Evolutionary conservation across 2,888 invertebrate species (phyloP).

Genomic region (Shargacucullia verbasci): DNA sequence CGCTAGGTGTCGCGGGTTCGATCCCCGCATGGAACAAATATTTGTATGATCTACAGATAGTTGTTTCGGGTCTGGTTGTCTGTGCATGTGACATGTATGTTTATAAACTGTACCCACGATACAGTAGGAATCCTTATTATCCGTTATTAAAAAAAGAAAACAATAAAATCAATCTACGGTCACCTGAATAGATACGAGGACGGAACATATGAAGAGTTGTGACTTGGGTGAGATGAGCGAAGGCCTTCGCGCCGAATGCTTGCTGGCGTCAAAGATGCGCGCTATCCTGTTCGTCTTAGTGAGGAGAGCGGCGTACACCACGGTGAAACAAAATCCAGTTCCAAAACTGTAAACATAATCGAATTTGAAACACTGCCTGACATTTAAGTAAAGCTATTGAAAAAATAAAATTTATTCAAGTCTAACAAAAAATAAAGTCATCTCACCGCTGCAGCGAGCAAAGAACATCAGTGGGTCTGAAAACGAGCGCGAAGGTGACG

Average conservation of each 20-base stretch:
- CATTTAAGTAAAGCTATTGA: too few species aligned
- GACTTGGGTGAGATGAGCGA: conserved; percentile 97
- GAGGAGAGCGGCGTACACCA: conserved; percentile 98
- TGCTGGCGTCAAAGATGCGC: conserved; percentile 98
- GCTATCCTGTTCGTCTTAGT: conserved; percentile 99
- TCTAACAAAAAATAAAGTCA: background rate
- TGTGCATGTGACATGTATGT: too few species aligned
- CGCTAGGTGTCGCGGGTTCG: too few species aligned
- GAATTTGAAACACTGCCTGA: too few species aligned
- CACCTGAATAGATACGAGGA: conserved; percentile 96
- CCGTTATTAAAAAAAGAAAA: too few species aligned
- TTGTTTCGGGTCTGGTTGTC: too few species aligned
- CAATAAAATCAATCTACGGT: background rate
- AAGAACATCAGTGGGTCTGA: conserved; percentile 95
- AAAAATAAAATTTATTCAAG: background rate
- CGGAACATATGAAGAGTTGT: conserved; percentile 96
- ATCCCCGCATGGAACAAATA: too few species aligned
- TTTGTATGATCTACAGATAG: too few species aligned
- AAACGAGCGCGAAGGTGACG: conserved; percentile 96
- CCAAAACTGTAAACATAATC: conserved; percentile 89
- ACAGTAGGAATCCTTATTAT: too few species aligned
- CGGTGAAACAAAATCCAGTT: conserved; percentile 98
- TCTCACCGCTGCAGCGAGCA: conserved; percentile 95
- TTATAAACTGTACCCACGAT: too few species aligned
- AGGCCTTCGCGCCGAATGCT: conserved; percentile 97